Evolutionary conservation across 1,140 invertebrate genomes (phyloP).

Genomic region (Pseudomyrmex sp.): DNA sequence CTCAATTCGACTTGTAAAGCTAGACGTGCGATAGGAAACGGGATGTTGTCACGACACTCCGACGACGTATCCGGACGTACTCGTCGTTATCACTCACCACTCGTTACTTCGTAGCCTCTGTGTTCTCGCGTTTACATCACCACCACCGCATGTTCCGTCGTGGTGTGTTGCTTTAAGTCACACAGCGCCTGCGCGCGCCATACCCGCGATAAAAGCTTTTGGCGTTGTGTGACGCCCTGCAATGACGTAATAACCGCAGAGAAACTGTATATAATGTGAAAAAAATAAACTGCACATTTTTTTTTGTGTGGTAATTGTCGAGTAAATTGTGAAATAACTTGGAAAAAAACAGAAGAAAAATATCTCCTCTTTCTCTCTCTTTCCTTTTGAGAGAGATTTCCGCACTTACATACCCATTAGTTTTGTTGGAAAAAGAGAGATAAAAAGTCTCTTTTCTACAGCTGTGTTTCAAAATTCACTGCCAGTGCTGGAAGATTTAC

Average conservation of each 20-base stretch:
- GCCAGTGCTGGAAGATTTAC: too few species aligned
- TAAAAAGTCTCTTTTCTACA: too few species aligned
- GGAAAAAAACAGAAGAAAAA: too few species aligned
- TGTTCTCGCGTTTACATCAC: neutral
- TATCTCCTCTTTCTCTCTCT: too few species aligned
- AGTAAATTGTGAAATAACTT: too few species aligned
- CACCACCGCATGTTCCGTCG: neutral
- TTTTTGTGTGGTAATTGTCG: too few species aligned
- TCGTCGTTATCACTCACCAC: conserved; percentile 2
- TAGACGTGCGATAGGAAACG: neutral
- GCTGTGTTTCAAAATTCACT: too few species aligned
- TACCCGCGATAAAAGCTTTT: neutral
- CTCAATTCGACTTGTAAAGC: neutral
- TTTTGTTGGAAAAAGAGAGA: too few species aligned
- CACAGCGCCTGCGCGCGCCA: conserved; percentile 24
- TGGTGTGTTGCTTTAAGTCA: neutral
- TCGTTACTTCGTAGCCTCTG: neutral
- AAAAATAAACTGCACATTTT: too few species aligned
- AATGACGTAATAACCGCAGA: neutral
- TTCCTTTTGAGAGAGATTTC: too few species aligned
- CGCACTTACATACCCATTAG: too few species aligned
- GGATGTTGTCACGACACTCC: neutral
- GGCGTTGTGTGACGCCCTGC: conserved; percentile 2
- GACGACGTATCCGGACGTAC: neutral
- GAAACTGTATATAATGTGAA: too few species aligned